phyloP scores from a whole-genome alignment of 2,888 invertebrate genomes.

The Ernsta delagoae region DNA sequence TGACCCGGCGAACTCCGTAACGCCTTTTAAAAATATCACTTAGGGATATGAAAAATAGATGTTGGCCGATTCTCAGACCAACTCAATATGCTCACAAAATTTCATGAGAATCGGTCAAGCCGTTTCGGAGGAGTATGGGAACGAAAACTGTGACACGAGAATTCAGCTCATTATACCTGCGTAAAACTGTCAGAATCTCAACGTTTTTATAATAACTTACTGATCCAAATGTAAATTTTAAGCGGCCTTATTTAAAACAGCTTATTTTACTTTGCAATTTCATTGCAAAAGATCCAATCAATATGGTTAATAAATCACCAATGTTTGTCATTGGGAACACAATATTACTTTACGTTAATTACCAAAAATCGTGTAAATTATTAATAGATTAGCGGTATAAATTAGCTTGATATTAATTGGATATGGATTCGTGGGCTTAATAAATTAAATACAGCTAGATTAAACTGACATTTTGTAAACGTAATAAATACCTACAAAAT shows the following conservation, averaged over 20 bases:
- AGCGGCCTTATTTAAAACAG: background rate
- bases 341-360: conserved; percentile 18
- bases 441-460: conserved; percentile 15
- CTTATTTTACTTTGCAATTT: background rate
- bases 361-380: conserved; percentile 27
- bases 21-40: too few relatives aligned
- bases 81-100: too few relatives aligned
- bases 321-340: background rate
- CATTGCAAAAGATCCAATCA: conserved; percentile 1
- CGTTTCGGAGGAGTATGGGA: too few relatives aligned
- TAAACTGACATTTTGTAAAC: background rate
- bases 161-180: too few relatives aligned
- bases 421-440: conserved; percentile 14
- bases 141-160: too few relatives aligned
- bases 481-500: too few relatives aligned
- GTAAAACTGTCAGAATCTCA: too few relatives aligned
- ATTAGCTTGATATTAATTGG: conserved; percentile 28
- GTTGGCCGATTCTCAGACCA: too few relatives aligned
- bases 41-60: too few relatives aligned
- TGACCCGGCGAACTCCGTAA: too few relatives aligned
- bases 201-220: background rate
- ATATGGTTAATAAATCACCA: conserved; percentile 5
- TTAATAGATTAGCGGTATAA: conserved; percentile 28
- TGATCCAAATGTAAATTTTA: background rate
- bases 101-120: too few relatives aligned